phyloP scores from a whole-genome alignment of 2,888 invertebrate species.

The Ennomos fuscantarius region DNA sequence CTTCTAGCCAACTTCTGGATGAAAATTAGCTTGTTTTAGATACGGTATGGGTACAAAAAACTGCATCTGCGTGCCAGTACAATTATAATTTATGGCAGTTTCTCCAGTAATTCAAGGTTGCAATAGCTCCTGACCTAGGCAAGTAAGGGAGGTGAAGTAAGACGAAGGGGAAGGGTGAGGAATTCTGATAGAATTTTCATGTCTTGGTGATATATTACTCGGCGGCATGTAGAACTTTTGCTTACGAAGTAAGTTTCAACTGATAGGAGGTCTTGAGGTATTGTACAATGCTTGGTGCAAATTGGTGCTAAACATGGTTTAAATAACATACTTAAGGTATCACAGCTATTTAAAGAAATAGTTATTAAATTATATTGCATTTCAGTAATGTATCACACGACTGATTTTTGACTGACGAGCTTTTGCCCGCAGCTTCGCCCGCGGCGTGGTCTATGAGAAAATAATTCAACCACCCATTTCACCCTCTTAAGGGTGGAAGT shows the following conservation, averaged over 20 bases:
- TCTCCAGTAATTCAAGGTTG: constrained; percentile 12
- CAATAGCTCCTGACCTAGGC: constrained; percentile 1
- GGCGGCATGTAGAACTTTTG: constrained; percentile 38
- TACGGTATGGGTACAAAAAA: no score
- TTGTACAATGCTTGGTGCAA: constrained; percentile 14
- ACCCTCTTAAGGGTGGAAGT: no score
- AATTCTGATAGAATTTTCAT: constrained; percentile 45
- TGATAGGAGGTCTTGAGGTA: constrained; percentile 24
- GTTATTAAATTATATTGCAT: no score
- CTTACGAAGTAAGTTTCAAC: constrained; percentile 36
- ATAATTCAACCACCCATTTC: no score
- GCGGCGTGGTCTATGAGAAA: no score
- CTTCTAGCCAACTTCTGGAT: no score
- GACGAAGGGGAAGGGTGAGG: constrained; percentile 32
- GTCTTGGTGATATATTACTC: constrained; percentile 43
- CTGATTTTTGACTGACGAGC: no score
- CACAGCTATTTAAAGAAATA: no score
- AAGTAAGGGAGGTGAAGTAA: constrained; percentile 22
- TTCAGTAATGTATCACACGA: no score
- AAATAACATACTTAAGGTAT: background rate
- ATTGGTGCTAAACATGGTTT: constrained; percentile 7
- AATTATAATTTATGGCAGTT: background rate
- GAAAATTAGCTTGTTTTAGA: no score
- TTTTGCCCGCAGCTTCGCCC: no score
- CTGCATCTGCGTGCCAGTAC: no score